Percentiles rank a stretch among this genome's conserved stretches.
Conservation (phyloP, 2,888 invertebrate species). For the Andrena camellia region DNA sequence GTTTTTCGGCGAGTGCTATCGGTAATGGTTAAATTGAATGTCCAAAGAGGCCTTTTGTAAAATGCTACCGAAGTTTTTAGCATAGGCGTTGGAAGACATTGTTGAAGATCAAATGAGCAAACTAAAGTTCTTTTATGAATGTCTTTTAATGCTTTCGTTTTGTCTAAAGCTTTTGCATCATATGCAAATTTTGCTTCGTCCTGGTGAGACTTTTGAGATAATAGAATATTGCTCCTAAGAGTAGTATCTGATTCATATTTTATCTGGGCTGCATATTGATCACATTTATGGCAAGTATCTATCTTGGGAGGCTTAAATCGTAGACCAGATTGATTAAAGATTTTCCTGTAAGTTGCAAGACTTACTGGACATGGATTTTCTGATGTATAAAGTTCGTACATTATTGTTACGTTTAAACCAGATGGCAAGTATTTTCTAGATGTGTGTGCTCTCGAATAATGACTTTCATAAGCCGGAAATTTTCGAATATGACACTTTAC, state of each 20-base stretch:
- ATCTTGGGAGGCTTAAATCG: not conserved
- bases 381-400: not conserved
- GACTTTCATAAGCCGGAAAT: not conserved
- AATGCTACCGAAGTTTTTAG: not conserved
- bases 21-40: not conserved
- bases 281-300: constrained; percentile 1
- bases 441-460: not conserved
- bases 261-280: not conserved
- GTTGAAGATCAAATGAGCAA: not conserved
- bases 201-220: not conserved
- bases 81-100: not conserved
- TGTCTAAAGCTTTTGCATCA: not conserved
- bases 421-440: not conserved
- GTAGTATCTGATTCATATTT: constrained; percentile 1
- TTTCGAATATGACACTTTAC: not conserved
- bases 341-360: not conserved
- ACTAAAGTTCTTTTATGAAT: not conserved
- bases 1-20: not conserved
- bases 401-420: not conserved
- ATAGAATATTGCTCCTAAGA: not conserved
- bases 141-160: not conserved
- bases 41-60: not conserved
- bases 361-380: constrained; percentile 4
- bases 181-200: not conserved
- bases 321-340: constrained; percentile 1